Base-by-base conservation (phyloP, 2,113 vertebrate genomes). In the Heteronetta atricapilla region DNA sequence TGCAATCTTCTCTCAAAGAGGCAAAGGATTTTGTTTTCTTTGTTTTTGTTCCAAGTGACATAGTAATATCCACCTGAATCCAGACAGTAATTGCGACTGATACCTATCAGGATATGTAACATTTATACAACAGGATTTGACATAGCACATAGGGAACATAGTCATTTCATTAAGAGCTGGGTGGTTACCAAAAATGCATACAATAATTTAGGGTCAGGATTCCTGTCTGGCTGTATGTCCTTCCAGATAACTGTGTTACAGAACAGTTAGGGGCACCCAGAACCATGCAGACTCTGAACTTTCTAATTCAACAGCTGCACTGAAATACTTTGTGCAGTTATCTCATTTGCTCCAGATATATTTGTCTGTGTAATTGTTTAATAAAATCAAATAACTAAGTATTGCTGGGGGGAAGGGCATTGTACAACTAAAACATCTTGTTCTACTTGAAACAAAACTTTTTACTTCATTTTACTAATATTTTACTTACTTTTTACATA, bases 11-110 rank as follows among this genome's bases (percentile, higher is more conserved):
- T 68, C 64, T 86, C 60, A 50, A 64, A 95, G 38, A 91, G 93
- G 88, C 95, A 95, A 82, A 88, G 60, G 66, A 79, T 88, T 96
- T 86, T 96, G 88, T 93, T 95, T 96, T 79, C 93, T 96, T 96
- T 97, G 94, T 96, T 94, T 92, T 79, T 69, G 66, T 90, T 96
- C 94, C 95, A 97, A 93, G 70, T 89, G 94, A 94, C 94, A 96
- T 88, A 94, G 86, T 76, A 93, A 86, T 76, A 94, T 56, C 64
- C 84, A 84, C 88, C 66, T 93, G 73, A 91, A 84, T 76, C 77
- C 80, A 96, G 95, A 88, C 92, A 79, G 88, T 88, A 96, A 95
- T 96, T 93, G 82, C 1, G 38, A 93, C 92, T 93, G 96, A 96
- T 96, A 69, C 1, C 0, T 90, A 96, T 97, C 96, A 90, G 81